phyloP scores from a whole-genome alignment of 2,113 vertebrate genomes.

The Oryzias curvinotus region DNA sequence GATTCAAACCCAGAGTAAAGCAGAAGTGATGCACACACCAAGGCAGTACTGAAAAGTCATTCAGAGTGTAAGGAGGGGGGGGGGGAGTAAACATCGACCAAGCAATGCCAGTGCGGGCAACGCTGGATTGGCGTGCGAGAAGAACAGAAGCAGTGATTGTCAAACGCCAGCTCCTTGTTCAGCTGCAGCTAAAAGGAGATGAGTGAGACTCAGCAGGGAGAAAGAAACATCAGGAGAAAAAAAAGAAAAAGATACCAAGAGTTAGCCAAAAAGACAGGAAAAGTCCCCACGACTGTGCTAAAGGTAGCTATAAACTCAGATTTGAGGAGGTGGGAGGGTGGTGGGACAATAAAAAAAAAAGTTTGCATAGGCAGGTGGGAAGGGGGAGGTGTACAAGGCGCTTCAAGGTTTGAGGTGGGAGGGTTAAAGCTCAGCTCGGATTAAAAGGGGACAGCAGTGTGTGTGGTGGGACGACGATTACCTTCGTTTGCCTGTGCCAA shows the following conservation, averaged over 20 bases:
- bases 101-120: conserved; percentile 66
- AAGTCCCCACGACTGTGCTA: conserved; percentile 69
- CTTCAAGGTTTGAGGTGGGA: conserved; percentile 74
- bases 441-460: conserved; percentile 67
- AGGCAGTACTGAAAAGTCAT: conserved; percentile 69
- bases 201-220: conserved; percentile 28
- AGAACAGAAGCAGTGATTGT: conserved; percentile 72
- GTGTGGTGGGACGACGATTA: conserved; percentile 82
- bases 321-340: conserved; percentile 34
- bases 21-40: conserved; percentile 73
- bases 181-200: conserved; percentile 55
- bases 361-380: not conserved
- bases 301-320: conserved; percentile 60
- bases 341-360: conserved; percentile 35
- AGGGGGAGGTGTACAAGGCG: conserved; percentile 46
- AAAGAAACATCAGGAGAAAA: conserved; percentile 26
- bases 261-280: conserved; percentile 49
- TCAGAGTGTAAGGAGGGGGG: conserved; percentile 65
- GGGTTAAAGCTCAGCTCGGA: conserved; percentile 76
- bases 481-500: conserved; percentile 91
- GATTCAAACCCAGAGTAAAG: conserved; percentile 67
- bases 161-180: conserved; percentile 70
- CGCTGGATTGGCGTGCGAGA: conserved; percentile 50
- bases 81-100: conserved; percentile 68
- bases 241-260: conserved; percentile 18